Evolutionary conservation across 2,113 vertebrate genomes (phyloP), one percentile per base, ranked within the genome.

Genomic region (Atherinomorus stipes): DNA sequence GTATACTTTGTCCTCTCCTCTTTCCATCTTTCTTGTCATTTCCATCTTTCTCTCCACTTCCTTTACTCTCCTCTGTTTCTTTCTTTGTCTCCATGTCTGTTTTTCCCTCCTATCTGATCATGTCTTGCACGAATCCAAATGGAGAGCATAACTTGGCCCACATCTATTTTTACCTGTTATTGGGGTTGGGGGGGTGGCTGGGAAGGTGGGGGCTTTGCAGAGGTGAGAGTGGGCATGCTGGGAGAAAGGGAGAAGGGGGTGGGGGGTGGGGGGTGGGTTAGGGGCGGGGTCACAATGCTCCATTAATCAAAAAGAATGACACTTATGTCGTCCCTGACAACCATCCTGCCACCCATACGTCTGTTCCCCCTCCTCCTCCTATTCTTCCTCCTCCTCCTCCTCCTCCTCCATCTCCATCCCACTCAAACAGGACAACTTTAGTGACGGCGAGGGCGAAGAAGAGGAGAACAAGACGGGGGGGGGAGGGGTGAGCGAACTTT

Each of bases 291-390:
- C 92, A 93, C 92, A 92, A 93, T 92, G 94, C 93, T 88, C 94
- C 95, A 95, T 97, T 96, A 97, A 97, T 98, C 96, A 97, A 95
- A 94, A 90, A 89, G 89, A 95, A 93, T 96, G 95, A 96, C 96
- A 96, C 93, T 78, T 86, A 95, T 90, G 88, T 94, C 92, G 85
- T 92, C 88, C 92, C 84, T 95, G 94, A 96, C 94, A 95, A 95
- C 85, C 89, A 88, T 87, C 85, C 81, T 91, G 90, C 85, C 88
- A 90, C 73, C 88, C 77, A 22, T 63, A 81, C 13, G 78, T 85
- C 89, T 79, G 67, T 62, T 74, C 86, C 64, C 85, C 66, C 78
- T 34, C 13, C 25, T 4, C 26, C 44, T 21, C 26, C 25, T 49
- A 71, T 78, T 82, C 83, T 78, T 75, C 84, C 13, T 56, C 12